Evolutionary conservation across 2,113 vertebrate species (phyloP).

Genomic region (Toxostoma redivivum): DNA sequence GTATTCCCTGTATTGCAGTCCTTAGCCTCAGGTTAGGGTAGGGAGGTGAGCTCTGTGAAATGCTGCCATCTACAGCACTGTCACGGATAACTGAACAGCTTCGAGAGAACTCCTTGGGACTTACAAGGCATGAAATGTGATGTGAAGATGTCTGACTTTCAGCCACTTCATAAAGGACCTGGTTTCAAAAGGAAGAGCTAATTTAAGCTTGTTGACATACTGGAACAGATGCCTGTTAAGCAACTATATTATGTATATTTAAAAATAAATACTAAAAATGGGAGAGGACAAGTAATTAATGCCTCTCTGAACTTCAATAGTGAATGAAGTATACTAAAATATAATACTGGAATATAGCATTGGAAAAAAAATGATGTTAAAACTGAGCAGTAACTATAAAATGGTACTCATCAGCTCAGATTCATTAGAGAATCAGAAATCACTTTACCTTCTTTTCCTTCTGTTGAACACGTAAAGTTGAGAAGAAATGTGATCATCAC

Average conservation of each 20-base stretch:
- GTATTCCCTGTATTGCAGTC: not conserved
- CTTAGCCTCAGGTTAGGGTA: not conserved
- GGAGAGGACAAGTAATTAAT: not conserved
- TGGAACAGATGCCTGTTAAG: not conserved
- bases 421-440: not conserved
- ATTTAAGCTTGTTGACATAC: not conserved
- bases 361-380: not conserved
- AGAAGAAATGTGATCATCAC: not conserved
- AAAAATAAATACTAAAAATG: not conserved
- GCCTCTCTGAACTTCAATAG: not conserved
- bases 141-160: not conserved
- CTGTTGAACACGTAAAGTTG: not conserved
- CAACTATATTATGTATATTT: not conserved
- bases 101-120: not conserved
- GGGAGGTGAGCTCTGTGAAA: not conserved
- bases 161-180: not conserved
- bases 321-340: not conserved
- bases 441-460: not conserved
- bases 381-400: not conserved
- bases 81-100: not conserved
- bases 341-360: not conserved
- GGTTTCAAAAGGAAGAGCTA: not conserved
- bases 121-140: not conserved
- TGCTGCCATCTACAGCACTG: constrained; percentile 17
- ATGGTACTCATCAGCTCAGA: not conserved